Conservation (phyloP, 2,113 vertebrate genomes). For the zebrafish (Danio rerio) region GRCz12tu NC_133193.1:51930501-51931000, state of each 20-base stretch:
- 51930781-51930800: conserved; percentile 38
- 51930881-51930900: conserved; percentile 63
- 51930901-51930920: conserved; percentile 29
- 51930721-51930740: conserved; percentile 34
- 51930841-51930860: conserved; percentile 69
- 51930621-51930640: no score
- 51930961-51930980: conserved; percentile 8
- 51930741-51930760: conserved; percentile 1
- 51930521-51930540: no score
- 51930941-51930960: neutral
- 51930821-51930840: conserved; percentile 78
- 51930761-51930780: conserved; percentile 41
- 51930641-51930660: no score
- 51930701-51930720: neutral
- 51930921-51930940: conserved; percentile 28
- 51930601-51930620: no score
- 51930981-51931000: conserved; percentile 12
- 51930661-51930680: no score
- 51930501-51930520: no score
- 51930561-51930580: no score
- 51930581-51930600: no score
- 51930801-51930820: conserved; percentile 62
- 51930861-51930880: conserved; percentile 68
- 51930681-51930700: no score
- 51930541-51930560: no score